Evolutionary conservation across 1,140 invertebrate species (phyloP).

Genomic region (Nylanderia fulva): DNA sequence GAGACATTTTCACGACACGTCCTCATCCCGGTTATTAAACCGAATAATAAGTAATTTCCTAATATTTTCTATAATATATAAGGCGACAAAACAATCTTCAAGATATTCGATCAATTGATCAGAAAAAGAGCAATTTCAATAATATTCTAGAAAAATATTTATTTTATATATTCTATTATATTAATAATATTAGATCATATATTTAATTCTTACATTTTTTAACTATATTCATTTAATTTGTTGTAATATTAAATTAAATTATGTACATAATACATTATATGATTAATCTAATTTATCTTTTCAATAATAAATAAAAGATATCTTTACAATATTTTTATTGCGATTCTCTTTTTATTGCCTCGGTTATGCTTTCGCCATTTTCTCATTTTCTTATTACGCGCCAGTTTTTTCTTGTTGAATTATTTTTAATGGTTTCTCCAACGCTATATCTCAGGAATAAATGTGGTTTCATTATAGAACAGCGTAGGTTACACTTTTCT

Average conservation of each 20-base stretch:
- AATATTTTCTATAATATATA: constrained; percentile 37
- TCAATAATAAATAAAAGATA: not conserved
- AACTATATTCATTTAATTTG: no score
- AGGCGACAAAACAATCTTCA: constrained; percentile 11
- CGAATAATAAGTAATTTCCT: constrained; percentile 30
- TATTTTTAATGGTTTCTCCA: constrained; percentile 4
- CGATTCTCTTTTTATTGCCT: not conserved
- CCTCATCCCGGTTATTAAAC: not conserved
- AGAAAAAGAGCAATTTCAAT: constrained; percentile 26
- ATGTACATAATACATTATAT: not conserved
- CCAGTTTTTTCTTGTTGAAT: not conserved
- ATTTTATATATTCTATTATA: no score
- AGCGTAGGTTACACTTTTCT: not conserved
- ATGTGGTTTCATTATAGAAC: constrained; percentile 37
- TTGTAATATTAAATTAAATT: no score
- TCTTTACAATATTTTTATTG: not conserved
- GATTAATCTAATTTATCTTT: constrained; percentile 10
- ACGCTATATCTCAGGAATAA: not conserved
- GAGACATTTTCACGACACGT: not conserved
- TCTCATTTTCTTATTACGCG: not conserved
- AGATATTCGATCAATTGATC: not conserved
- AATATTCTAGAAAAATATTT: not conserved
- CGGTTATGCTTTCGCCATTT: not conserved
- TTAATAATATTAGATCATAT: not conserved
- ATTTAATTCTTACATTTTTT: no score